Percentiles rank a stretch among this genome's conserved stretches.
Conservation (phyloP, 2,113 vertebrate genomes). For the Dissostichus mawsoni region DNA sequence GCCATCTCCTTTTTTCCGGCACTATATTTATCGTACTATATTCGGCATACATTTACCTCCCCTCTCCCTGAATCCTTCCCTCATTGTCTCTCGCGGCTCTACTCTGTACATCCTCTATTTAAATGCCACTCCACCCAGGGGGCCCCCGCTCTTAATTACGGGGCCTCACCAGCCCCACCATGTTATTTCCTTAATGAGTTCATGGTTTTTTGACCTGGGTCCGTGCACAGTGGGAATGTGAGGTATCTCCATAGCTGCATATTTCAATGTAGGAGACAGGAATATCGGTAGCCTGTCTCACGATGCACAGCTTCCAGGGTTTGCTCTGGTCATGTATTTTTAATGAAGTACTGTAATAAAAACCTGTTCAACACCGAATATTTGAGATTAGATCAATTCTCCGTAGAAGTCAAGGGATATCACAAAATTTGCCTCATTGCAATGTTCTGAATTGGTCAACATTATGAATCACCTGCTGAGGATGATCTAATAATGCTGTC, state of each 20-base stretch:
- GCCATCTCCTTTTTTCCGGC: not conserved
- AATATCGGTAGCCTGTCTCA: slow-evolving; percentile 17
- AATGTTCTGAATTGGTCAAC: not conserved
- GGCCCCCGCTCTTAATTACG: slow-evolving; percentile 75
- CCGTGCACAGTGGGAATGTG: slow-evolving; percentile 48
- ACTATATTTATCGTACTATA: slow-evolving; percentile 42
- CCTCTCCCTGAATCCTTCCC: slow-evolving; percentile 11
- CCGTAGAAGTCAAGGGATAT: not conserved
- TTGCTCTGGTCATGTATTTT: not conserved
- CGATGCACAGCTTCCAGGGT: not conserved
- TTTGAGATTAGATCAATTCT: not conserved
- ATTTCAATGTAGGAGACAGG: slow-evolving; percentile 59
- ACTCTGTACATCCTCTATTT: slow-evolving; percentile 61
- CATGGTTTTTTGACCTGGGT: slow-evolving; percentile 61
- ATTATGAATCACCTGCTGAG: slow-evolving; percentile 1
- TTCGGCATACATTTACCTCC: slow-evolving; percentile 29
- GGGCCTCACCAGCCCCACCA: slow-evolving; percentile 54
- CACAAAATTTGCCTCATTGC: not conserved
- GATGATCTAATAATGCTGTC: slow-evolving; percentile 15
- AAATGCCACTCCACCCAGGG: slow-evolving; percentile 68
- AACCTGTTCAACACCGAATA: not conserved
- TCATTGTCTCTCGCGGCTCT: slow-evolving; percentile 25
- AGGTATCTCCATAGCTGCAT: slow-evolving; percentile 33
- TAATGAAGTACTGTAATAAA: not conserved
- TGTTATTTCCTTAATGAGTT: slow-evolving; percentile 77